Conservation (phyloP, 2,888 invertebrate genomes). For the Mechanitis mazaeus region DNA sequence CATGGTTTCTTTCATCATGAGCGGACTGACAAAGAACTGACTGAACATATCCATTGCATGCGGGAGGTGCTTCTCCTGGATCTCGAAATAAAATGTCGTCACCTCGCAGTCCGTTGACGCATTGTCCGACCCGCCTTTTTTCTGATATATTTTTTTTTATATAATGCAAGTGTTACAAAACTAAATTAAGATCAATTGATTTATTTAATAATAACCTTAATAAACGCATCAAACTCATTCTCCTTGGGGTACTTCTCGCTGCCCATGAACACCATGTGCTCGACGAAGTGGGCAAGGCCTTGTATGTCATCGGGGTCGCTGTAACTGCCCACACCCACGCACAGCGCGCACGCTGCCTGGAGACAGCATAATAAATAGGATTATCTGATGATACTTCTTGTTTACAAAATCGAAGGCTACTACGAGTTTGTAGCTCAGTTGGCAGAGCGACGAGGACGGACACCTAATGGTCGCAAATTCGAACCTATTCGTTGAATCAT, state of each 20-base stretch:
- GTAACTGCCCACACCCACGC: constrained; percentile 86
- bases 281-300: constrained; percentile 90
- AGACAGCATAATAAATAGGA: constrained; percentile 19
- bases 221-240: constrained; percentile 88
- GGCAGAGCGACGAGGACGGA: too few relatives aligned
- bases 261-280: constrained; percentile 97
- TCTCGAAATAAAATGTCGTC: constrained; percentile 93
- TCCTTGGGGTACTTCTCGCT: constrained; percentile 91
- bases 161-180: background rate
- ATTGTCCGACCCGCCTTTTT: constrained; percentile 90
- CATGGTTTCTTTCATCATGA: constrained; percentile 90
- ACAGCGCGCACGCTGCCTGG: constrained; percentile 84
- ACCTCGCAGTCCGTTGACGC: constrained; percentile 92
- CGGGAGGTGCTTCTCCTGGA: constrained; percentile 85
- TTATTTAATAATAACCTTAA: constrained; percentile 72
- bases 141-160: constrained; percentile 50
- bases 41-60: constrained; percentile 90
- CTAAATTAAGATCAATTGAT: background rate
- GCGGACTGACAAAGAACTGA: constrained; percentile 90
- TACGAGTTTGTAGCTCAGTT: too few relatives aligned
- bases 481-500: too few relatives aligned
- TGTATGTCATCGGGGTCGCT: constrained; percentile 86
- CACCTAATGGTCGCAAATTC: too few relatives aligned
- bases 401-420: too few relatives aligned
- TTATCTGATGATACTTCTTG: background rate